Base-by-base conservation (phyloP, 1,140 invertebrate genomes). In the Goniozus legneri region DNA sequence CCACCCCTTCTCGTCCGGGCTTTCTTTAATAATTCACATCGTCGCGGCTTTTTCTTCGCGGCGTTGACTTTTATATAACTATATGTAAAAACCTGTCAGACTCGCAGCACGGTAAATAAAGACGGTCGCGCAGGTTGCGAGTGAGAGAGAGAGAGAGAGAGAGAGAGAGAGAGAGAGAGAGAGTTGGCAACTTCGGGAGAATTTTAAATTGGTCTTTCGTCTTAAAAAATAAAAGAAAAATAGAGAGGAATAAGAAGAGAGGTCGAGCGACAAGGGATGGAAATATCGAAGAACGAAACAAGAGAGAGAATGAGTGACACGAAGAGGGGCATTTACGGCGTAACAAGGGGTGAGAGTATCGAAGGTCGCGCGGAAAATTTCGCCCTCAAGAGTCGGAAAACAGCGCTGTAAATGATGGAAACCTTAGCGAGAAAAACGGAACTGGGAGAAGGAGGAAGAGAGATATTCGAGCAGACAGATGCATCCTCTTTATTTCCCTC, bases 121-220 rank as follows among this genome's bases (percentile, higher is more conserved):
- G n/a, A n/a, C n/a, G n/a, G n/a, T n/a, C n/a, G n/a, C n/a, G n/a
- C n/a, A n/a, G n/a, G n/a, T n/a, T n/a, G n/a, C n/a, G n/a, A n/a
- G n/a, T n/a, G n/a, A n/a, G 49, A 44, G 49, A 51, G 36, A 21
- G 37, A 13, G 36, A 15, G 35, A 13, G 19, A 40, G 13, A 16
- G 14, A 41, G 22, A 19, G 39, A 12, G 19, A 19, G 27, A 24
- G 44, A 44, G 39, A 45, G 8, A 10, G 30, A 32, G 10, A n/a
- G 36, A 35, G 10, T 27, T 48, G 36, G 36, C 41, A 33, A 48
- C 47, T 35, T 21, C 34, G 34, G 35, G 14, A n/a, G n/a, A n/a
- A n/a, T n/a, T n/a, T n/a, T n/a, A n/a, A n/a, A n/a, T n/a, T n/a
- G n/a, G n/a, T n/a, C n/a, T n/a, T n/a, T n/a, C n/a, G n/a, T n/a